A percentile compares a stretch with the other conserved stretches of the same genome.
Conservation (phyloP, 2,797 vertebrate genomes). For the Phrynocephalus guinanensis region DNA sequence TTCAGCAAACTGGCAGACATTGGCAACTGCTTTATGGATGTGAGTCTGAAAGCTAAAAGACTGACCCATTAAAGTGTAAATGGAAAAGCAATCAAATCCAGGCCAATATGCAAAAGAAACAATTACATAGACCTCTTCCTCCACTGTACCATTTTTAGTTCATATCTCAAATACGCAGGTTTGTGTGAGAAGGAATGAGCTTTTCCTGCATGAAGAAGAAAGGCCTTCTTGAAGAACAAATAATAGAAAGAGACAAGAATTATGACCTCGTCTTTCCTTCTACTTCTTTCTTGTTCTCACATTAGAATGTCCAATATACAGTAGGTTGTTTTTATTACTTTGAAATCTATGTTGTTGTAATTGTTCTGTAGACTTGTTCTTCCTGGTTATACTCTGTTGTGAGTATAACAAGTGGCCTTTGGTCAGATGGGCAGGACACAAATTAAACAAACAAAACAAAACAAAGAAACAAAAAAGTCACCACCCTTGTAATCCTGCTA, state of each 20-base stretch:
- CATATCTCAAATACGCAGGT: not conserved
- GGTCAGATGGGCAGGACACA: too few species aligned
- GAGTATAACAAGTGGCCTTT: too few species aligned
- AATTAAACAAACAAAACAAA: too few species aligned
- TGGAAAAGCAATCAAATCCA: slow-evolving; percentile 21
- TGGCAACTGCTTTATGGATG: not conserved
- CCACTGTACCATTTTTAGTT: not conserved
- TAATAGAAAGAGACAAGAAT: not conserved
- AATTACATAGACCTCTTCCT: not conserved
- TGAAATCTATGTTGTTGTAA: too few species aligned
- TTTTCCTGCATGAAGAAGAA: not conserved
- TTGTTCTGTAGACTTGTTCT: too few species aligned
- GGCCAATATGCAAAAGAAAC: not conserved
- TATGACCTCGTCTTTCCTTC: too few species aligned
- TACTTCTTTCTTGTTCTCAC: too few species aligned
- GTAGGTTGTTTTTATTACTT: too few species aligned
- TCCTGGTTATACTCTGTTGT: too few species aligned
- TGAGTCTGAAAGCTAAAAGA: slow-evolving; percentile 26
- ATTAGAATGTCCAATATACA: too few species aligned
- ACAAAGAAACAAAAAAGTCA: not conserved
- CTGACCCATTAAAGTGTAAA: slow-evolving; percentile 24
- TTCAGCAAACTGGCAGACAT: slow-evolving; percentile 36
- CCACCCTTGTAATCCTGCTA: not conserved
- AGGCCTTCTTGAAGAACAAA: not conserved
- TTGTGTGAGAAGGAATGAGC: too few species aligned